Base-by-base conservation (phyloP, 2,113 vertebrate species). In the Ctenodactylus gundi region DNA sequence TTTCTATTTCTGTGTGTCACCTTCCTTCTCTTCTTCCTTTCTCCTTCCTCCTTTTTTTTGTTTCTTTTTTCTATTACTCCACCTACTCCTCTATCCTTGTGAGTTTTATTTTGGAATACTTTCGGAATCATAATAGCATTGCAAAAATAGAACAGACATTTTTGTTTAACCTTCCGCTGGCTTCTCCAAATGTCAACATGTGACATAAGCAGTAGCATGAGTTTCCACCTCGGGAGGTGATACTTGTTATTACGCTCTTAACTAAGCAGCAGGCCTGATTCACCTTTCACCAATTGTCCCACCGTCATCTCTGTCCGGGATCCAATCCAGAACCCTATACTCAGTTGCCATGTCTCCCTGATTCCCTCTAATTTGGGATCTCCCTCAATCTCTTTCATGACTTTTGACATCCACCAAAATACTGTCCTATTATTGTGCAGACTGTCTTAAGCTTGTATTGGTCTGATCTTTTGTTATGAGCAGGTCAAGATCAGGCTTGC, bases 301-400 rank as follows among this genome's bases (percentile, higher is more conserved):
- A 12, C 39, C 14, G 46, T 2, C 5, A 39, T 27, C 57, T 68
- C 17, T 49, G 58, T 57, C 84, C 9, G 36, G 29, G 58, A 51
- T 13, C 27, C 29, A 10, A 27, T 23, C 44, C 7, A 17, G 46
- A 44, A 36, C 7, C 39, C 57, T 13, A 3, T 8, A 0, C 0
- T 72, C 9, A 15, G 21, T 4, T 1, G 7, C 49, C 60, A 12
- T 21, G 5, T 6, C 18, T 36, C 29, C 55, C n/a, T 39, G 20
- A 41, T 39, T 8, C 65, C 49, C 36, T 53, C 7, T 1, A 11
- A 3, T 6, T 53, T 6, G 46, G 49, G 18, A 31, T 41, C 0
- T 8, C 31, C 49, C 41, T 36, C 78, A 4, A 5, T 41, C 29
- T 81, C 68, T 92, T 55, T 70, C 23, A 23, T 39, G 7, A 21